Evolutionary conservation across 2,797 vertebrate genomes (phyloP), one percentile per base, ranked within the genome.

Genomic region (Muscicapa striata): DNA sequence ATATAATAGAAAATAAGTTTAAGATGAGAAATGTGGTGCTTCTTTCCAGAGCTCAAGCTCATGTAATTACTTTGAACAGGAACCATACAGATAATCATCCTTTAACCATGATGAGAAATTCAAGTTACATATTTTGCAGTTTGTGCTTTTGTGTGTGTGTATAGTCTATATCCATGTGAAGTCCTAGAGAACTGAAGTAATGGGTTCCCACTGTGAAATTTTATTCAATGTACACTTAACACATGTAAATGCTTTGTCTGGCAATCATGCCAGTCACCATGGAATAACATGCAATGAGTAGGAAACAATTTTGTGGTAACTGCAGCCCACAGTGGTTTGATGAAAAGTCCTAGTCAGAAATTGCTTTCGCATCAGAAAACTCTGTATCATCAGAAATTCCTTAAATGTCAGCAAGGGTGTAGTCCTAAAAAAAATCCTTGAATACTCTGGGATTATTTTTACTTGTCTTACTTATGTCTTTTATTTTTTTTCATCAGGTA

Each of bases 351-450:
- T 46, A 68, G 36, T 52, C 68, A 91, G 79, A 93, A 94, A 75
- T 30, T 94, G 62, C 76, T 91, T 94, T 94, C 51, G 84, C 3
- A 1, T 88, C 83, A 95, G 61, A 95, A 93, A 87, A 63, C 59
- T 74, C 90, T 90, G 72, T 83, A 49, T 80, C 11, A 48, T 90
- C 76, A 95, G 49, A 86, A 93, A 94, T 91, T 87, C 86, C 81
- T 95, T 78, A 89, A 92, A 78, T 59, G 62, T 91, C 73, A 93
- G 76, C 69, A 89, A 92, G 76, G 87, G 68, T 58, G 76, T 78
- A 89, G 79, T 34, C n/a, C 27, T 72, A 66, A 48, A 4, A 81
- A 69, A 90, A 90, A 61, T 84, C 38, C 27, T 74, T 80, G 62
- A 69, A 46, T 80, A 51, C 21, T 74, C 58, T 16, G 40, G 27